Evolutionary conservation across 2,797 vertebrate genomes (phyloP), one percentile per base, ranked within the genome.

Genomic region (Fistularia tabacaria): DNA sequence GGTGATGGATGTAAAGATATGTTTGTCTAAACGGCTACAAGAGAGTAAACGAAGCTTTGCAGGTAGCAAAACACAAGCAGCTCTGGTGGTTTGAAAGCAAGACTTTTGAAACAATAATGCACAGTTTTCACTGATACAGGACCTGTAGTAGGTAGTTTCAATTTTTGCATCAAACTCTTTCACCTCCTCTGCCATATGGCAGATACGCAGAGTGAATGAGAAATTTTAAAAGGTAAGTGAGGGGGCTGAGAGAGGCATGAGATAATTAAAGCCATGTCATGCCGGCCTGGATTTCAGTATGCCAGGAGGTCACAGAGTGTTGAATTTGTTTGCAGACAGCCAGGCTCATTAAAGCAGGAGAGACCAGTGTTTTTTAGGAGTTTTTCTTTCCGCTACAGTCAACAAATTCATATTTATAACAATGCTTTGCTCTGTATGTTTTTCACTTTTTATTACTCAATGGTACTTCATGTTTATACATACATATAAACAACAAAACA

Each of bases 291-390:
- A 62, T 70, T 71, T 76, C 75, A 77, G 69, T 74, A 84, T 83
- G 81, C 75, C 82, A 83, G 66, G 60, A 77, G 85, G 82, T 87
- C 83, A 76, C 57, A 6, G n/a, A 55, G 72, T 73, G 77, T 81
- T 68, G 51, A 66, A 64, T 66, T 37, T 75, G 83, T 82, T 83
- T 86, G 74, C 74, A 64, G 74, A 81, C 48, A 37, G 57, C 40
- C 52, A 40, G 51, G 69, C 71, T 84, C 75, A 87, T 77, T 81
- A 87, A 81, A 44, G 61, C 51, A 15, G 57, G 42, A 73, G 58
- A 58, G 46, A 64, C 39, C 38, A n/a, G 40, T 14, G 65, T 12
- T 58, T 61, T 52, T 3, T 25, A 5, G 25, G 25, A 25, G 25
- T 25, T 25, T n/a, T 25, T 25, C 25, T 25, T 25, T 51, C 36